Evolutionary conservation across 2,888 invertebrate genomes (phyloP).

Genomic region (Lamellibrachia satsuma): DNA sequence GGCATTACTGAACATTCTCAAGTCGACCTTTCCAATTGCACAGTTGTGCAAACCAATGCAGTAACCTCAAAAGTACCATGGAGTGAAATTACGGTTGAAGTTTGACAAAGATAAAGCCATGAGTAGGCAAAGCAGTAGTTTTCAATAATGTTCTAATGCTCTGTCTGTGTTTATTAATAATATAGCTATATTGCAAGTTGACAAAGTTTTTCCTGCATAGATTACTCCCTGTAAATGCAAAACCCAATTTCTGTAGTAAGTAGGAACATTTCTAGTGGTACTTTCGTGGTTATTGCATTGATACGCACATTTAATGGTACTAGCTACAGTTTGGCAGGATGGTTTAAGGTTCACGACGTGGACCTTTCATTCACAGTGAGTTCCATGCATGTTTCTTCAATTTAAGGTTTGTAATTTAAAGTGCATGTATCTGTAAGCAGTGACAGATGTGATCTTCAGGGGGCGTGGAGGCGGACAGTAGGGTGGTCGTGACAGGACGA

Average conservation of each 20-base stretch:
- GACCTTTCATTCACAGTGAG: background rate
- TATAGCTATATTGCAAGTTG: no score
- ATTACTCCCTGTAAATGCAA: background rate
- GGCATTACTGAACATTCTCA: background rate
- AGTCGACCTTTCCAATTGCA: background rate
- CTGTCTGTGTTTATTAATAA: no score
- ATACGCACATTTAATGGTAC: background rate
- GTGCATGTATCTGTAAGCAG: background rate
- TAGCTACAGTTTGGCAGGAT: background rate
- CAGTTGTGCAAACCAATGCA: no score
- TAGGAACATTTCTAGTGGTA: background rate
- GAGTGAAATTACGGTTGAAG: no score
- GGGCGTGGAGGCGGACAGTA: background rate
- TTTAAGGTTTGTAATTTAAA: background rate
- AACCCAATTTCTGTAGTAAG: background rate
- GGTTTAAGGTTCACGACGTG: background rate
- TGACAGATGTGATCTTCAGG: background rate
- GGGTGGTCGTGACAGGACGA: background rate
- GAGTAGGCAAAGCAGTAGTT: no score
- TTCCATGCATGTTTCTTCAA: background rate
- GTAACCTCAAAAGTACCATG: no score
- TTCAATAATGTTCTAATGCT: no score
- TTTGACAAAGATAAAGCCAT: no score
- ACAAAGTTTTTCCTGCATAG: no score
- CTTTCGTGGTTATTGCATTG: background rate